Percentiles rank a stretch among this genome's conserved stretches.
Conservation (phyloP, 2,888 invertebrate species). For the Micoletzkya japonica region DNA sequence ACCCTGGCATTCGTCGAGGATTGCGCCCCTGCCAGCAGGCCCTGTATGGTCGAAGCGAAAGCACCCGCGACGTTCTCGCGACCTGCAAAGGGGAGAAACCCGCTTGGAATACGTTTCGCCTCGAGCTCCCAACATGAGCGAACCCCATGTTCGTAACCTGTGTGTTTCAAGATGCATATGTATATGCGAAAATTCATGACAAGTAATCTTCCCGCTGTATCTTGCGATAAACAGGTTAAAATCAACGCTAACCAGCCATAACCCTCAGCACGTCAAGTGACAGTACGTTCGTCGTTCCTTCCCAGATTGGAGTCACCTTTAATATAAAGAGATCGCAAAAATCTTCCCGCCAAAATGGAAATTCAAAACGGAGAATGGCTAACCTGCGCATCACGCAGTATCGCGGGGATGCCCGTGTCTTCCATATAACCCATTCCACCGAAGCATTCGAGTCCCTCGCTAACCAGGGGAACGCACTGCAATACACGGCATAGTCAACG, state of each 20-base stretch:
- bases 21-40: not conserved
- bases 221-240: no score
- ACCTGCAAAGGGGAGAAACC: constrained; percentile 6
- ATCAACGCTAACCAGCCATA: constrained; percentile 5
- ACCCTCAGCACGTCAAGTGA: constrained; percentile 70
- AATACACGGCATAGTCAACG: not conserved
- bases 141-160: not conserved
- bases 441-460: constrained; percentile 70
- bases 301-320: constrained; percentile 71
- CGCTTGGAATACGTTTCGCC: not conserved
- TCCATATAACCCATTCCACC: constrained; percentile 72
- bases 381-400: constrained; percentile 70
- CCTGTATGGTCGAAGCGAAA: not conserved
- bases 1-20: constrained; percentile 14
- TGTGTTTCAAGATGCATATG: not conserved
- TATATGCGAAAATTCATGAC: no score
- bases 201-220: no score
- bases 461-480: constrained; percentile 66
- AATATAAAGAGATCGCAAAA: not conserved
- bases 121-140: not conserved
- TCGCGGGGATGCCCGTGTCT: constrained; percentile 69
- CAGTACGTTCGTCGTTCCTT: constrained; percentile 71
- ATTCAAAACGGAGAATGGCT: not conserved
- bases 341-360: not conserved
- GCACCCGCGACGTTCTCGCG: constrained; percentile 19